Percentiles rank a stretch among this genome's conserved stretches.
Conservation (phyloP, 2,888 invertebrate genomes). For the Hartigia nigra region DNA sequence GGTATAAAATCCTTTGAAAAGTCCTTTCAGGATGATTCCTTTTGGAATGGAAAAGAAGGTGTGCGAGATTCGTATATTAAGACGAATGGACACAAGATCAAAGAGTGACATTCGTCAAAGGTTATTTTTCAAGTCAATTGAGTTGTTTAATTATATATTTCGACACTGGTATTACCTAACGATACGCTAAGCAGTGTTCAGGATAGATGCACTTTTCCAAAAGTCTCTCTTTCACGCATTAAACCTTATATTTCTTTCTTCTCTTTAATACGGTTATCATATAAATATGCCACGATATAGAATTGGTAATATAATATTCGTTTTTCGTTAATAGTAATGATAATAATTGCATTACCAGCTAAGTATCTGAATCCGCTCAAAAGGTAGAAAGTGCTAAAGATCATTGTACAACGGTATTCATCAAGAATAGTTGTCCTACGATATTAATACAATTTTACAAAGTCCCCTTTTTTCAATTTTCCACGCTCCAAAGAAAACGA, state of each 20-base stretch:
- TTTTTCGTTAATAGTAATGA: not conserved
- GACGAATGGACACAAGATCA: not conserved
- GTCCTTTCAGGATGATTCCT: not conserved
- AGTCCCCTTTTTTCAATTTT: not conserved
- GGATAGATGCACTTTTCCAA: not conserved
- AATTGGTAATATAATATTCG: not conserved
- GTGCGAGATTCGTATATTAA: not conserved
- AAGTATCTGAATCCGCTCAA: not conserved
- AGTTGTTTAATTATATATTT: not conserved
- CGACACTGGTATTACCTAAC: not conserved
- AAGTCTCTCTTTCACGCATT: not conserved
- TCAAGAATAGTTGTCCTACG: not conserved
- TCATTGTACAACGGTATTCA: not conserved
- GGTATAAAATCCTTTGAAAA: not conserved
- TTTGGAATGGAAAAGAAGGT: not conserved
- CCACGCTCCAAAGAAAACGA: not conserved
- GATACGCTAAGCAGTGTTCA: not conserved
- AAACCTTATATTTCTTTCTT: not conserved
- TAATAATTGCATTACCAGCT: not conserved
- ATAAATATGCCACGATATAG: slow-evolving; percentile 7
- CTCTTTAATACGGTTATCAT: slow-evolving; percentile 9
- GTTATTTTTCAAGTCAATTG: not conserved
- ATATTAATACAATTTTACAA: not conserved
- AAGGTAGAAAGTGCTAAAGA: not conserved
- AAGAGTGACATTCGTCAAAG: not conserved